These are phyloP conservation scores for Aspidapion aeneum DNA, from an alignment of 2,888 invertebrate genomes.

Conservation along the genomic window DNA sequence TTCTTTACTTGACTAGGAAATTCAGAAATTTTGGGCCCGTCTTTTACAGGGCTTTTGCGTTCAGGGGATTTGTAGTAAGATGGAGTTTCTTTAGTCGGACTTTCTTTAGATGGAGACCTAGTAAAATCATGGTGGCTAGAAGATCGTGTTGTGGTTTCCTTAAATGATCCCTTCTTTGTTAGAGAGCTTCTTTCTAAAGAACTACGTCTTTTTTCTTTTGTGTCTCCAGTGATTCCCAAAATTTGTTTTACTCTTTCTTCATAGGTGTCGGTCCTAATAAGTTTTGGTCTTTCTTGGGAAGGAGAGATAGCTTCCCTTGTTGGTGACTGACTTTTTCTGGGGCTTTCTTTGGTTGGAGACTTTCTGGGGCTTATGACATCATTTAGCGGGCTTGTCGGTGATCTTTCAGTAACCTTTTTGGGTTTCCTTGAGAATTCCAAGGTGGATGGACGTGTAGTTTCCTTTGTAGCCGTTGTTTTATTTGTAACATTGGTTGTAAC, in stretches of 20 bases:
- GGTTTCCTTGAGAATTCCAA: slow-evolving; percentile 33
- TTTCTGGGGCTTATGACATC: slow-evolving; percentile 17
- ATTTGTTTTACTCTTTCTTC: slow-evolving; percentile 70
- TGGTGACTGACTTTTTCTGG: slow-evolving; percentile 24
- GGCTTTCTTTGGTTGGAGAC: slow-evolving; percentile 18
- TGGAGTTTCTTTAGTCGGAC: slow-evolving; percentile 21
- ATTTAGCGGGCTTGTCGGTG: slow-evolving; percentile 39
- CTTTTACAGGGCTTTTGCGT: slow-evolving; percentile 21
- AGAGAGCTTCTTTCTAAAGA: slow-evolving; percentile 27
- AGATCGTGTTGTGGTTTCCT: slow-evolving; percentile 21
- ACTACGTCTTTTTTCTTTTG: slow-evolving; percentile 31
- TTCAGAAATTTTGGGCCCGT: slow-evolving; percentile 25
- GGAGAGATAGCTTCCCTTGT: slow-evolving; percentile 30
- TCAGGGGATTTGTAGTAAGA: slow-evolving; percentile 19
- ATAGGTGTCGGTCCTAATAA: slow-evolving; percentile 66
- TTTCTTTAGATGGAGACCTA: slow-evolving; percentile 9
- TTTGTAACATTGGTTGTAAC: slow-evolving; percentile 23
- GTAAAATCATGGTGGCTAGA: slow-evolving; percentile 16
- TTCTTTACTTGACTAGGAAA: slow-evolving; percentile 30
- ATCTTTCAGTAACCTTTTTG: slow-evolving; percentile 38
- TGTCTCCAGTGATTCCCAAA: slow-evolving; percentile 57
- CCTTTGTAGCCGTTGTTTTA: slow-evolving; percentile 18
- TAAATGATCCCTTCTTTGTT: slow-evolving; percentile 24
- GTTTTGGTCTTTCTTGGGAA: slow-evolving; percentile 49
- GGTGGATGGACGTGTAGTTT: slow-evolving; percentile 30